Percentiles rank a stretch among this genome's conserved stretches.
These are phyloP conservation scores for Troides aeacus DNA, from an alignment of 2,888 invertebrate species.

Conservation along the genomic window DNA sequence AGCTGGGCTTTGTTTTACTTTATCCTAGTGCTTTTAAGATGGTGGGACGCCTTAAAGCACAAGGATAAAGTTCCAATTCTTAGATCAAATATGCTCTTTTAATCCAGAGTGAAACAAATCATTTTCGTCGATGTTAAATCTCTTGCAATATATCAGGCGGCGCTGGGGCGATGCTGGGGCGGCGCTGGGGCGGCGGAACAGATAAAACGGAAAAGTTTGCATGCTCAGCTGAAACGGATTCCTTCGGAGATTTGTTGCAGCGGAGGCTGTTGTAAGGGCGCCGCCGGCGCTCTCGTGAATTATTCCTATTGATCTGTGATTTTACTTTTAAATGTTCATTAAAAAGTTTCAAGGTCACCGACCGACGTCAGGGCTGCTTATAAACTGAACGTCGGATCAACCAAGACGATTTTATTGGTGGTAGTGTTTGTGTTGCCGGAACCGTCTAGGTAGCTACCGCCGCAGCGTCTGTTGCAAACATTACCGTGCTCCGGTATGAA, in stretches of 20 bases:
- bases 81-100: neutral
- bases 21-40: no score
- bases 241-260: constrained; percentile 16
- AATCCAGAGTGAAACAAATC: constrained; percentile 5
- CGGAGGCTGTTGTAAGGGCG: neutral
- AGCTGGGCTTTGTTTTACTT: no score
- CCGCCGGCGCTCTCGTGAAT: constrained; percentile 1
- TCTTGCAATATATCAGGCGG: constrained; percentile 8
- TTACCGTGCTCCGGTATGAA: no score
- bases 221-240: constrained; percentile 12
- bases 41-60: no score
- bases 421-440: no score
- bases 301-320: neutral
- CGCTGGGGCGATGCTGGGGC: neutral
- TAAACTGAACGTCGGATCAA: no score
- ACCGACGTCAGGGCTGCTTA: no score
- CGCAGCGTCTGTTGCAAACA: no score
- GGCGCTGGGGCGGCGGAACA: neutral
- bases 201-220: constrained; percentile 19
- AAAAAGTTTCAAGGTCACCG: neutral
- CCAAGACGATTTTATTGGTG: no score
- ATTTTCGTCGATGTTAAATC: constrained; percentile 12
- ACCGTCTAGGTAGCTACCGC: no score
- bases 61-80: no score
- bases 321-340: neutral